Conservation (phyloP, 2,797 vertebrate species). For the Falco concolor region DNA sequence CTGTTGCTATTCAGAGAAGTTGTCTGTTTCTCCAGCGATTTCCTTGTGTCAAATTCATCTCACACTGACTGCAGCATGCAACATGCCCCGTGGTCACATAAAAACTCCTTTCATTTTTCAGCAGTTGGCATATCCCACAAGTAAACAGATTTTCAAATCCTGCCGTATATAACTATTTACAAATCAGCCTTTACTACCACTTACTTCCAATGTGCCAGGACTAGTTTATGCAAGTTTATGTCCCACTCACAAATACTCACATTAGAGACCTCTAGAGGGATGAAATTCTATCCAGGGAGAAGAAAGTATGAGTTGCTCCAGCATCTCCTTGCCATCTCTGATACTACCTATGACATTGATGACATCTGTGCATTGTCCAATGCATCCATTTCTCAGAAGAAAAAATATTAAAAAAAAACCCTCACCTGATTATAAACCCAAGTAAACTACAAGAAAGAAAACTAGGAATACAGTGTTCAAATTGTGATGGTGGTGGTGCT, state of each 20-base stretch:
- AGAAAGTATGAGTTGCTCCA: background rate
- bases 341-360: background rate
- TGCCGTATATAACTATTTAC: background rate
- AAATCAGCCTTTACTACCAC: background rate
- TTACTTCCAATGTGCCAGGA: background rate
- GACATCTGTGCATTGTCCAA: rapidly evolving
- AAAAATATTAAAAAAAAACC: background rate
- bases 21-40: background rate
- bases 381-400: background rate
- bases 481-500: background rate
- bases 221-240: background rate
- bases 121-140: background rate
- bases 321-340: background rate
- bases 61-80: background rate
- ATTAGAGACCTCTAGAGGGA: background rate
- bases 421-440: background rate
- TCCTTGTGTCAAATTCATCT: background rate
- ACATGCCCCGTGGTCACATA: background rate
- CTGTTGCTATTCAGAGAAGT: background rate
- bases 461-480: background rate
- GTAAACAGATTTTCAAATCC: background rate
- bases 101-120: background rate
- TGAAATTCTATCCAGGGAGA: background rate
- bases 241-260: background rate
- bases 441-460: background rate